A percentile compares a stretch with the other conserved stretches of the same genome.
phyloP scores from a whole-genome alignment of 1,140 invertebrate genomes.

The Halictus rubicundus region DNA sequence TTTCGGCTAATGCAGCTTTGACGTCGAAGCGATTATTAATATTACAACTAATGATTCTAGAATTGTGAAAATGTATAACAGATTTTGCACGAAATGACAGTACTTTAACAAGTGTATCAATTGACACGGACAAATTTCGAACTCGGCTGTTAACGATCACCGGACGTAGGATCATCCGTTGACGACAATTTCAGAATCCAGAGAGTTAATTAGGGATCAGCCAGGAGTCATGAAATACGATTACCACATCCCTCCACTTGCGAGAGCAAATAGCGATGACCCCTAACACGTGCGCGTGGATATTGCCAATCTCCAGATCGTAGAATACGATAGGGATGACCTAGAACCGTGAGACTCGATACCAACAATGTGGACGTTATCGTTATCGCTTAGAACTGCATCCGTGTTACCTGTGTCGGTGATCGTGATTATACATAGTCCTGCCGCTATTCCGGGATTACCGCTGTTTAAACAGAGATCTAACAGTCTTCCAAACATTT shows the following conservation, averaged over 20 bases:
- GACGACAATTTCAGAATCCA: neutral
- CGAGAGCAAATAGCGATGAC: constrained; percentile 2
- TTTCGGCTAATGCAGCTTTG: too few relatives aligned
- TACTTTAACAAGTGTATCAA: neutral
- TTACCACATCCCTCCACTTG: neutral
- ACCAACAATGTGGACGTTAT: constrained; percentile 15
- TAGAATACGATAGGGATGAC: constrained; percentile 8
- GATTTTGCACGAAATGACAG: neutral
- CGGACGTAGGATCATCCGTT: neutral
- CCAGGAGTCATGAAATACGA: constrained; percentile 4
- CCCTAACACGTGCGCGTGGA: constrained; percentile 11
- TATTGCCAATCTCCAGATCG: constrained; percentile 18
- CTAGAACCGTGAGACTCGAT: constrained; percentile 8
- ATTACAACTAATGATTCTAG: neutral
- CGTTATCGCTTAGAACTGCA: neutral
- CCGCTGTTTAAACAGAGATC: neutral
- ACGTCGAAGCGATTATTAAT: neutral
- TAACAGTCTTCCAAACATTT: too few relatives aligned
- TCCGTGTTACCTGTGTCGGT: neutral
- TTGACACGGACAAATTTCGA: neutral
- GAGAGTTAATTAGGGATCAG: constrained; percentile 1
- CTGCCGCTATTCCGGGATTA: neutral
- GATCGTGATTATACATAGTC: neutral
- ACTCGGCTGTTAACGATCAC: neutral
- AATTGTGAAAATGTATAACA: too few relatives aligned